Evolutionary conservation across 1,140 invertebrate species (phyloP), one percentile per base, ranked within the genome.

Genomic region (Hydropsyche tenuis): DNA sequence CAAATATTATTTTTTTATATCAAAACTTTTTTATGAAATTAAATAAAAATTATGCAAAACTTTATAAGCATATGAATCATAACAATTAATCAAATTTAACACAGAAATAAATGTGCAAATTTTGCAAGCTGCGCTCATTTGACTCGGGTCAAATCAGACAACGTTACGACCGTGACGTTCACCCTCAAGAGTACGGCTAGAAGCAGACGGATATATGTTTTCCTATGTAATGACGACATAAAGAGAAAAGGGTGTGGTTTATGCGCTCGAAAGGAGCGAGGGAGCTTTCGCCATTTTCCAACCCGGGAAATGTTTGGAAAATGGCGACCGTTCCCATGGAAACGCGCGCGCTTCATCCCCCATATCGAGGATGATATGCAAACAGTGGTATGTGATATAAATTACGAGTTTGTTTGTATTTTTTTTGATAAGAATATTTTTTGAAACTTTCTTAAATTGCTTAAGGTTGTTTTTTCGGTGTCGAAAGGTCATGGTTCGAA

Each of bases 211-310:
- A 46, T 68, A 11, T 53, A 70, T n/a, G 25, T 60, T 70, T 56
- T 56, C 48, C n/a, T 7, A 16, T 20, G n/a, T 56, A 56, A 70
- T 42, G 48, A 70, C 22, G 18, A 53, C 23, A 70, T 56, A 56
- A 56, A 70, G 65, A 45, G 11, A 37, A 42, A 69, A 69, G 68
- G 68, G 68, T 70, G 68, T 70, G 68, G 68, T 70, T 70, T 70
- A 70, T 42, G 46, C 12, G 46, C 48, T 22, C 0, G 22, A 37
- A 37, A 37, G 16, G 48, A 22, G 22, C 11, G 43, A 9, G 43
- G 45, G 14, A 18, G 43, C 30, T 9, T 3, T 37, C 30, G 30
- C 30, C 30, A 37, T 37, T 37, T 37, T 37, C 30, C 30, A 37
- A 37, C 3, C 30, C 30, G 30, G 30, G 30, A 37, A 37, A 37